phyloP scores from a whole-genome alignment of 2,888 invertebrate genomes.

The Diarsia rubi region DNA sequence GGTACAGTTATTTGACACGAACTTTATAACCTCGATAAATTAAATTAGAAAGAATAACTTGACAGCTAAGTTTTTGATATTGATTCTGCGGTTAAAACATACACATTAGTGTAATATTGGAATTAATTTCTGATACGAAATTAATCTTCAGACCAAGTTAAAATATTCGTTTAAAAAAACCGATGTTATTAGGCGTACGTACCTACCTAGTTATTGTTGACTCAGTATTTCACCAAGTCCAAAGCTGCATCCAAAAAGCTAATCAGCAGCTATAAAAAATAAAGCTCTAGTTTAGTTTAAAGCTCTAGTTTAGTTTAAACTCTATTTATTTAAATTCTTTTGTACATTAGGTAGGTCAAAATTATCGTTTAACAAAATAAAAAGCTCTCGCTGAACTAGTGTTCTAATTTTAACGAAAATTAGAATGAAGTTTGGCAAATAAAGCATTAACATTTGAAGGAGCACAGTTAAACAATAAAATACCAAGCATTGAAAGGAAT shows the following conservation, averaged over 20 bases:
- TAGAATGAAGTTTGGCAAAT: no score
- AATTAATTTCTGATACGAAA: constrained; percentile 13
- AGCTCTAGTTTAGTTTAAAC: background rate
- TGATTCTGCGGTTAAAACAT: constrained; percentile 9
- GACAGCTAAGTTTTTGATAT: constrained; percentile 20
- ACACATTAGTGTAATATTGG: background rate
- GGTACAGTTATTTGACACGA: no score
- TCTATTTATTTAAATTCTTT: background rate
- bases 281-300: no score
- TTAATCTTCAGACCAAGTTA: constrained; percentile 9
- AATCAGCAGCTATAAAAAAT: background rate
- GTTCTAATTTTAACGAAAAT: no score
- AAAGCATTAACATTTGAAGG: no score
- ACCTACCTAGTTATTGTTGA: background rate
- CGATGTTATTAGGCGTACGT: background rate
- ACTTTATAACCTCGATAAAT: constrained; percentile 51
- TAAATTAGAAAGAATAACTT: constrained; percentile 28
- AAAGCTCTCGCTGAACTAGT: no score
- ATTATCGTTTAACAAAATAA: no score
- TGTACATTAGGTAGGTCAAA: no score
- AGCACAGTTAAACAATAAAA: no score
- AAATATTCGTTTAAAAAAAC: background rate
- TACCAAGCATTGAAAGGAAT: no score
- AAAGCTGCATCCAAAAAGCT: background rate
- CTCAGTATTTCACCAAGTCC: background rate